Evolutionary conservation across 2,888 invertebrate species (phyloP).

Genomic region (Carabus problematicus): DNA sequence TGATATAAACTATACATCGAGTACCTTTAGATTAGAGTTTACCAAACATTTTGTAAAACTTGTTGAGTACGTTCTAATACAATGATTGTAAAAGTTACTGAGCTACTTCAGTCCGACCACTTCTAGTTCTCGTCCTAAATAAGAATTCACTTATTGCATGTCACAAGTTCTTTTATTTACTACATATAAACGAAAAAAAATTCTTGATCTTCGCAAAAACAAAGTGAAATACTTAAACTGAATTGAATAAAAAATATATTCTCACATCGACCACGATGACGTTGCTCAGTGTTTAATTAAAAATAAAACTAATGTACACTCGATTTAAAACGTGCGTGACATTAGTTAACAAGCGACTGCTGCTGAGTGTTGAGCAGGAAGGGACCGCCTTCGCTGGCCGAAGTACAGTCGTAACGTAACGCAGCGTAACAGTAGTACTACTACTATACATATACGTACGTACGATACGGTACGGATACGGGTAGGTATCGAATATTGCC

Average conservation of each 20-base stretch:
- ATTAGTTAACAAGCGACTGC: slow-evolving; percentile 7
- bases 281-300: slow-evolving; percentile 1
- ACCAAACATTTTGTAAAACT: too few species aligned
- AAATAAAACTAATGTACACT: slow-evolving; percentile 10
- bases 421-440: not conserved
- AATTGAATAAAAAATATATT: not conserved
- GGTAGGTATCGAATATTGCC: slow-evolving; percentile 7
- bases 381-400: not conserved
- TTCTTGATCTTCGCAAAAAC: too few species aligned
- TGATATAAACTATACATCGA: too few species aligned
- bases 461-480: not conserved
- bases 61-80: too few species aligned
- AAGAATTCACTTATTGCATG: too few species aligned
- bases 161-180: too few species aligned
- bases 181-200: too few species aligned
- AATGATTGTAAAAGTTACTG: too few species aligned
- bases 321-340: slow-evolving; percentile 13
- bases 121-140: too few species aligned
- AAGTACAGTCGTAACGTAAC: too few species aligned
- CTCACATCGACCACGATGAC: not conserved
- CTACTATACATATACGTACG: not conserved
- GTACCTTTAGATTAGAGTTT: too few species aligned
- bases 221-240: not conserved
- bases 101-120: too few species aligned
- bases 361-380: not conserved